Evolutionary conservation across 37 sponge, comb jelly and placozoan genomes (phyloP).

Genomic region (Spongia lamella): DNA sequence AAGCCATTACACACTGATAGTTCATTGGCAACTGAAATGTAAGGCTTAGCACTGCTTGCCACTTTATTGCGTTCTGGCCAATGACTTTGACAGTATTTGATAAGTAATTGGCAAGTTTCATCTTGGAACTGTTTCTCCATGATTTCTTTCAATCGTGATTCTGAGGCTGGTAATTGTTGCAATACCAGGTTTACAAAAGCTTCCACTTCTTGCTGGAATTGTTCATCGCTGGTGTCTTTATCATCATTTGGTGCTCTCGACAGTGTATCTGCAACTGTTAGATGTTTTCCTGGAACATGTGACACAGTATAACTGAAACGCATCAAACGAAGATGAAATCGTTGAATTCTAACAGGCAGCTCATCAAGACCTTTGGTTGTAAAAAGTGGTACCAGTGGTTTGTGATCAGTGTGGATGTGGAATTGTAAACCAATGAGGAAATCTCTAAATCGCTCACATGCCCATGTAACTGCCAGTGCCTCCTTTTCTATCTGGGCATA

Average conservation of each 20-base stretch:
- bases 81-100: neutral
- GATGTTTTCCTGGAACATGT: slow-evolving; percentile 56
- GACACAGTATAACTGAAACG: slow-evolving; percentile 36
- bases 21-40: slow-evolving; percentile 24
- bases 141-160: neutral
- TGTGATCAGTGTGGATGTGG: slow-evolving; percentile 60
- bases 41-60: neutral
- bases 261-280: slow-evolving; percentile 44
- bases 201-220: too few relatives aligned
- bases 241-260: slow-evolving; percentile 36
- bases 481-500: too few relatives aligned
- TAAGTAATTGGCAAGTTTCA: neutral
- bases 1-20: too few relatives aligned
- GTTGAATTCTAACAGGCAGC: slow-evolving; percentile 49
- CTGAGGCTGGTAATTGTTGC: neutral
- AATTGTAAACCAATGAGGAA: slow-evolving; percentile 36
- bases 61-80: slow-evolving; percentile 1
- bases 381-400: slow-evolving; percentile 53
- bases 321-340: slow-evolving; percentile 51
- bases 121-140: too few relatives aligned
- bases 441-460: slow-evolving; percentile 18
- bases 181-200: too few relatives aligned
- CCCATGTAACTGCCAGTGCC: too few relatives aligned
- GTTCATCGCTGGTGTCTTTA: neutral
- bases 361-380: slow-evolving; percentile 37